These are phyloP conservation scores for Philopedon plagiatum DNA, from an alignment of 2,888 invertebrate species.

Conservation along the genomic window DNA sequence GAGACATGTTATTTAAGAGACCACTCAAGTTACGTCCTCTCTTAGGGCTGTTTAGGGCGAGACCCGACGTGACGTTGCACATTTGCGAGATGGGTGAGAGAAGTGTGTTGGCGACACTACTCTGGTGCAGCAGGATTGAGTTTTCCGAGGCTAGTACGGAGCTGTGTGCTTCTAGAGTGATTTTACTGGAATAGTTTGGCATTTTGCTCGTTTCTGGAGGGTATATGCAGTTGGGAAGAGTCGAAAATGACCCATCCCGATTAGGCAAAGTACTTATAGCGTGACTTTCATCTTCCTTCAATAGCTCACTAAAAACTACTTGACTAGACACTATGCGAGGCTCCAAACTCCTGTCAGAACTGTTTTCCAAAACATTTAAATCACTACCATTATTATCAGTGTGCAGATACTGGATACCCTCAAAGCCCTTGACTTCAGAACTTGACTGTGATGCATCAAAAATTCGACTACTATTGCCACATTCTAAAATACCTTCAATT, in stretches of 20 bases:
- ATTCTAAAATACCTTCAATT: no score
- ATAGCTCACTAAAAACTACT: neutral
- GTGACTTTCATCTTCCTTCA: neutral
- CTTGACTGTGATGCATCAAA: no score
- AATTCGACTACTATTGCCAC: no score
- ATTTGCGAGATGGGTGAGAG: conserved; percentile 72
- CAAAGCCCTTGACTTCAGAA: neutral
- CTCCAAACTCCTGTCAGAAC: neutral
- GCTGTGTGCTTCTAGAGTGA: conserved; percentile 54
- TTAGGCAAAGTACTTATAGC: neutral
- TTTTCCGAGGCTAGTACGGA: conserved; percentile 59
- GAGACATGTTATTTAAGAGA: conserved; percentile 57
- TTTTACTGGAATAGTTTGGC: conserved; percentile 48
- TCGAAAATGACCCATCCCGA: neutral
- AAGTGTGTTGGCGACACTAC: conserved; percentile 56
- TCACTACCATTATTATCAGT: no score
- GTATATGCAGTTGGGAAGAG: neutral
- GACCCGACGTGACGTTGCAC: conserved; percentile 70
- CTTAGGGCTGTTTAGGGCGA: conserved; percentile 70
- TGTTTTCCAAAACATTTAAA: neutral
- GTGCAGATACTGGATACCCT: no score
- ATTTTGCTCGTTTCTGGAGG: neutral
- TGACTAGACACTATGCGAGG: neutral
- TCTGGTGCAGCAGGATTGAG: conserved; percentile 55
- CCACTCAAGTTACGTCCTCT: conserved; percentile 62